Base-by-base conservation (phyloP, 2,888 invertebrate species). In the Protodeltote pygarga region DNA sequence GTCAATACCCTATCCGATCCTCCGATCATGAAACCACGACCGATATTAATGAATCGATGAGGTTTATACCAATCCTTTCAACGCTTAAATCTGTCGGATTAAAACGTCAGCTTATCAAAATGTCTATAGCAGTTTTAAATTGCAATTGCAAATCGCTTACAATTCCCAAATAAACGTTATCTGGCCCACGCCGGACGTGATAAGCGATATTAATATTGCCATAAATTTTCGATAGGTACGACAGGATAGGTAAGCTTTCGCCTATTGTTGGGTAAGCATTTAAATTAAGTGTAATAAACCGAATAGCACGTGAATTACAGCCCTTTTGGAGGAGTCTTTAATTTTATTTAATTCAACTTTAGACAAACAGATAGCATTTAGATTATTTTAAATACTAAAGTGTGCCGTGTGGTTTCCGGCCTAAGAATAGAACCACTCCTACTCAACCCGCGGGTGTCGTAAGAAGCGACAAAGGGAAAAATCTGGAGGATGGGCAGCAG, bases 121-220 rank as follows among this genome's bases (percentile, higher is more conserved):
- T 19, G 9, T 24, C 13, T 27, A 27, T 11, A 32, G 8, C 14
- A 28, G 19, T 52, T 48, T 46, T 38, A 44, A 23, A 54, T 54
- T 37, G 37, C 40, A 33, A 40, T 25, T 28, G 31, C 25, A 21
- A 41, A 46, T 38, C 16, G 41, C 38, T 5, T 16, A 44, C 14
- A 33, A 45, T 49, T 54, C 10, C 24, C 44, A 53, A 58, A 67
- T 53, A 58, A 47, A 48, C 42, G 21, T 45, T 52, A 67, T 63
- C 65, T 35, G 17, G 39, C 33, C 48, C 19, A 31, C 27, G 41
- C 59, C 16, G 15, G 8, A 24, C 2, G 41, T 45, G 64, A 64
- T 65, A 67, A 67, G 25, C 44, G 35, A 39, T 42, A 67, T 67
- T 65, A 53, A 59, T 59, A 47, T 47, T 37, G 54, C 45, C 34